Percentiles rank a stretch among this genome's conserved stretches.
Evolutionary conservation across 2,888 invertebrate genomes (phyloP).

Genomic region (Cephus pulcher): DNA sequence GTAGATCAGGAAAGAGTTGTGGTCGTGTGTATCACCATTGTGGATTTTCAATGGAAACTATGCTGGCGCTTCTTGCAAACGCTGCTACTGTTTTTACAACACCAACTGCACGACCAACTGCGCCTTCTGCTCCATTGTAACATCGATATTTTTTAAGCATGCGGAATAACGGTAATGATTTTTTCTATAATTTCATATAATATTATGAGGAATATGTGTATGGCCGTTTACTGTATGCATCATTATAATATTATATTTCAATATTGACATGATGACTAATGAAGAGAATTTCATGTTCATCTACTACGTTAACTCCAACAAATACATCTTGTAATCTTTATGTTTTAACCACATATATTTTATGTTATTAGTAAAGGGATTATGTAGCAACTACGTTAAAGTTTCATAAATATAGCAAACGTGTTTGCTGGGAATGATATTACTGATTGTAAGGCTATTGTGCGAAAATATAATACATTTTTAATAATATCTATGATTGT

Average conservation of each 20-base stretch:
- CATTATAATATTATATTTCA: background rate
- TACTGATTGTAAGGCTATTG: background rate
- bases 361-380: background rate
- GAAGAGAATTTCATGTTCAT: background rate
- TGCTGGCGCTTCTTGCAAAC: conserved; percentile 55
- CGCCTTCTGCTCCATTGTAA: background rate
- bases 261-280: background rate
- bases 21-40: conserved; percentile 66
- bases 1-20: conserved; percentile 65
- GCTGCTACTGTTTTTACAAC: conserved; percentile 41
- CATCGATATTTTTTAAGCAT: background rate
- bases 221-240: too few species aligned
- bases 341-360: background rate
- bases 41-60: conserved; percentile 63
- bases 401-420: background rate
- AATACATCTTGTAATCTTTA: background rate
- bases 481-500: background rate
- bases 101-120: conserved; percentile 21
- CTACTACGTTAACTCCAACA: background rate
- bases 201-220: too few species aligned
- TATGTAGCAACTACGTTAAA: background rate
- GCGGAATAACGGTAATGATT: background rate
- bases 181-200: background rate
- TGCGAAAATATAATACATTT: background rate
- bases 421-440: background rate